phyloP scores from a whole-genome alignment of 2,888 invertebrate genomes.

The Allygus modestus region DNA sequence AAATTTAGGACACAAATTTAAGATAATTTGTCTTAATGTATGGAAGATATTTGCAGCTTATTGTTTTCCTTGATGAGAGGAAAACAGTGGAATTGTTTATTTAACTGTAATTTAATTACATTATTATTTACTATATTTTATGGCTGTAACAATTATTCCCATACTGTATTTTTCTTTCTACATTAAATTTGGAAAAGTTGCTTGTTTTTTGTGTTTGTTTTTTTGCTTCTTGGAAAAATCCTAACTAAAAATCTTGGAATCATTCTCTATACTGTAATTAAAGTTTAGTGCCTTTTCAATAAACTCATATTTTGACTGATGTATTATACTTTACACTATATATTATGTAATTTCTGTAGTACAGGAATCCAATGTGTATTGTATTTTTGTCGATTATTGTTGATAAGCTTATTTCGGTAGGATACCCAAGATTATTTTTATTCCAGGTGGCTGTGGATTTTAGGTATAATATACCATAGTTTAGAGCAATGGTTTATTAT shows the following conservation, averaged over 20 bases:
- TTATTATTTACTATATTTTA: too few relatives aligned
- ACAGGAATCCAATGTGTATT: neutral
- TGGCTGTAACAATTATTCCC: too few relatives aligned
- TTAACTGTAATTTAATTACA: too few relatives aligned
- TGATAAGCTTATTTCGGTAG: neutral
- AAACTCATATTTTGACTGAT: constrained; percentile 46
- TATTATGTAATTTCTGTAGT: neutral
- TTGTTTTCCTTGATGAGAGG: too few relatives aligned
- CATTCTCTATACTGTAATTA: constrained; percentile 10
- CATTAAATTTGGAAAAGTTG: too few relatives aligned
- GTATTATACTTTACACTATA: neutral
- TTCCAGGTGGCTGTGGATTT: constrained; percentile 36
- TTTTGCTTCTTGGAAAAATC: too few relatives aligned
- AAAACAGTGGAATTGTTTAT: too few relatives aligned
- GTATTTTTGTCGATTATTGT: constrained; percentile 3
- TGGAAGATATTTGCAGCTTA: neutral
- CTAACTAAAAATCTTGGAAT: neutral
- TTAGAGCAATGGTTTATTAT: neutral
- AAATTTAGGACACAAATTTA: neutral
- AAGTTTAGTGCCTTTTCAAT: constrained; percentile 35
- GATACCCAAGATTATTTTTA: neutral
- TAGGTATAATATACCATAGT: neutral
- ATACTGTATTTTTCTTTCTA: too few relatives aligned
- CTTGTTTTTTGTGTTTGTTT: too few relatives aligned
- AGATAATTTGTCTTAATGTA: neutral